Percentiles rank a stretch among this genome's conserved stretches.
Evolutionary conservation across 1,140 invertebrate genomes (phyloP).

Genomic region (Apis florea): DNA sequence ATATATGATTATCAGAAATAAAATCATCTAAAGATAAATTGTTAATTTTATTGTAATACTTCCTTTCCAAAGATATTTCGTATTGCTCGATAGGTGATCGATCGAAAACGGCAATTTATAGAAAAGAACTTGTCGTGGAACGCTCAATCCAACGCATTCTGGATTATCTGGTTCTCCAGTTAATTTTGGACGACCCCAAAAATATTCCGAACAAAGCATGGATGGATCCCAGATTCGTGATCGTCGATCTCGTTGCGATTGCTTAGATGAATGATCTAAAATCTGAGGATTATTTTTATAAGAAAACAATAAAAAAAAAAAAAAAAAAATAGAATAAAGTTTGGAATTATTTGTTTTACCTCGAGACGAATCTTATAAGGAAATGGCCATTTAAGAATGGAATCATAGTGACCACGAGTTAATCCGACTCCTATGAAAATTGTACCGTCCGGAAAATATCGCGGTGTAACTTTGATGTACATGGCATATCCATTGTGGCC

Average conservation of each 20-base stretch:
- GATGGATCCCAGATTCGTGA: conserved; percentile 80
- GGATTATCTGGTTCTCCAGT: conserved; percentile 73
- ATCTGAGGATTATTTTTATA: conserved; percentile 53
- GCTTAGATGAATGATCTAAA: conserved; percentile 73
- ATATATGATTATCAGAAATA: not conserved
- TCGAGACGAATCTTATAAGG: conserved; percentile 72
- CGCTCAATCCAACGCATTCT: conserved; percentile 79
- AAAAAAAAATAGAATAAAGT: not conserved
- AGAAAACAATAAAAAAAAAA: not conserved
- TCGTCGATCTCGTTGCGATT: conserved; percentile 70
- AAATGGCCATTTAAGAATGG: conserved; percentile 79
- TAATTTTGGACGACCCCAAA: conserved; percentile 76
- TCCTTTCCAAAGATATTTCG: conserved; percentile 74
- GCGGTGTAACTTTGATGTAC: conserved; percentile 68
- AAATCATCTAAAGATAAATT: conserved; percentile 70
- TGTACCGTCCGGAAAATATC: conserved; percentile 77
- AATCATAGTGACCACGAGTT: conserved; percentile 73
- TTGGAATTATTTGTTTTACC: conserved; percentile 43
- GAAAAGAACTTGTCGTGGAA: conserved; percentile 74
- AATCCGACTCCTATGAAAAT: conserved; percentile 78
- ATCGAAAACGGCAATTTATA: conserved; percentile 36
- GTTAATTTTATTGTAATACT: conserved; percentile 77
- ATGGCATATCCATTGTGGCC: conserved; percentile 66
- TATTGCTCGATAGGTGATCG: conserved; percentile 22
- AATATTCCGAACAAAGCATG: conserved; percentile 76